phyloP scores from a whole-genome alignment of 2,797 vertebrate species.

The Xiphophorus birchmanni region DNA sequence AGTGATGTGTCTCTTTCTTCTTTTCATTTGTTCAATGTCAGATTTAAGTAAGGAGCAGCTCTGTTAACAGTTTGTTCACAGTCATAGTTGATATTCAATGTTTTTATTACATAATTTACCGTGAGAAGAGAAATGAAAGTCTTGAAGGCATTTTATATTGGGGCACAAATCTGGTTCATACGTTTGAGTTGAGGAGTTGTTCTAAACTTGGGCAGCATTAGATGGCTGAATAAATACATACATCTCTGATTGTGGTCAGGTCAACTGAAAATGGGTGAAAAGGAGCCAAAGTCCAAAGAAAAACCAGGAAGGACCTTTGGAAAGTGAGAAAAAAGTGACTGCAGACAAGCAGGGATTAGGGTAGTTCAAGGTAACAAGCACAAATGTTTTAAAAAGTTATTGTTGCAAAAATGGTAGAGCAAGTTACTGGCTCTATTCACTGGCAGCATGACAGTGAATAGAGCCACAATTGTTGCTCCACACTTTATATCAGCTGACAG shows the following conservation, averaged over 20 bases:
- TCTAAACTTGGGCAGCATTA: background rate
- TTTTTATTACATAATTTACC: background rate
- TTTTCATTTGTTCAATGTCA: slow-evolving; percentile 11
- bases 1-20: slow-evolving; percentile 11
- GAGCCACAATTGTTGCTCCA: too few species aligned
- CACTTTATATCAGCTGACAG: too few species aligned
- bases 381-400: too few species aligned
- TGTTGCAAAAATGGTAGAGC: too few species aligned
- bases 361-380: background rate
- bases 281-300: background rate
- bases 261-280: background rate
- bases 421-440: too few species aligned
- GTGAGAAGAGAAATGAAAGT: background rate
- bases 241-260: background rate
- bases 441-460: too few species aligned
- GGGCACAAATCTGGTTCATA: background rate
- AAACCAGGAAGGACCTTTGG: too few species aligned
- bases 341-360: background rate
- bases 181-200: background rate
- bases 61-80: background rate
- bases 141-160: background rate
- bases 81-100: background rate
- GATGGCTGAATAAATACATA: background rate
- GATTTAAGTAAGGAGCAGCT: background rate
- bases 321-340: too few species aligned